Evolutionary conservation across 2,888 invertebrate species (phyloP), one percentile per base, ranked within the genome.

Genomic region (Apamea monoglypha): DNA sequence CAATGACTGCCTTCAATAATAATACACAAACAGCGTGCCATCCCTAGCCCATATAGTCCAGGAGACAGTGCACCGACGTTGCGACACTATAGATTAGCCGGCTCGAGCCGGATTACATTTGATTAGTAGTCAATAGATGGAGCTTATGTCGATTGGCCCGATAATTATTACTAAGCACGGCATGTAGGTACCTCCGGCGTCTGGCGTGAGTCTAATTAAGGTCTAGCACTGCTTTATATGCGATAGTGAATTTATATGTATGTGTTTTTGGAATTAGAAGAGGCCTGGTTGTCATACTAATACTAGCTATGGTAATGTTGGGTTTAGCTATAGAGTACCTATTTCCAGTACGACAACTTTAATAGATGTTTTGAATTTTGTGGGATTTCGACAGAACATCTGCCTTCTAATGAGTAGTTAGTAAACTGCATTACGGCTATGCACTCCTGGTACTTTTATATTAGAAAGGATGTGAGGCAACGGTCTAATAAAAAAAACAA

Each of bases 111-210:
- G 94, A 92, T 94, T 94, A 93, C 87, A 84, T 86, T 91, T 94
- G 93, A 94, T 94, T 93, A 93, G 92, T 92, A 91, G 90, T 90
- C 90, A 87, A 93, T 94, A 92, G 91, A 91, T 90, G 90, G 90
- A 87, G 84, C 79, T 87, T 79, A 86, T 82, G 71, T 80, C 87
- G 83, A 91, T 89, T 87, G 89, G 81, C 53, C 80, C 82, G 82
- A 88, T 90, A 89, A 92, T 91, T 91, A 91, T 91, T 91, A 90
- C 78, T 81, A 87, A 85, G 83, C 87, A 86, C 63, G 53, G 47
- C 77, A 50, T 81, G 73, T 69, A 68, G 67, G 84, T 77, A 76
- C 78, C 88, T 85, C 82, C 85, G 83, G 71, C 68, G 88, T 88
- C 87, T 88, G 81, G 84, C 80, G 82, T 83, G 80, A 64, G 59